Base-by-base conservation (phyloP, 2,797 vertebrate genomes). In the Avahi laniger region DNA sequence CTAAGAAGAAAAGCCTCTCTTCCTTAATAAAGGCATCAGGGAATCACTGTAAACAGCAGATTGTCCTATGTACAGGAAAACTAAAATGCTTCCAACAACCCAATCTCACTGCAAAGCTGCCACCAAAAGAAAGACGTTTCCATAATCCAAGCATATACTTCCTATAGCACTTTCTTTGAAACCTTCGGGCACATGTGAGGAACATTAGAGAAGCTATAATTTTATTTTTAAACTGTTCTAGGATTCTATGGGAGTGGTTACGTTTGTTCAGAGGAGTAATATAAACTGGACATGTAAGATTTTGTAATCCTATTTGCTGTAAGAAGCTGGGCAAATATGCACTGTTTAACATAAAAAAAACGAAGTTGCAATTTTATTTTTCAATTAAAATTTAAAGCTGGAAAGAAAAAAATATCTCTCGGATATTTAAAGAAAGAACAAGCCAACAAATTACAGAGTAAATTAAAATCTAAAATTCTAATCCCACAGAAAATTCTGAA, bases 301-400 rank as follows among this genome's bases (percentile, higher is more conserved):
- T 96, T 96, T 61, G 79, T 97, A 97, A 97, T 94, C 84, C 88
- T 63, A 85, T 97, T 96, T 92, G 84, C 95, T 96, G 35, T 52
- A 92, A 96, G 79, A 95, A 97, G 89, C 76, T 38, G 70, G 48
- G 91, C 93, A 94, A 3, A 90, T 89, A 92, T 35, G 11, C 30
- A 35, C 38, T 6, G 1, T 76, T 54, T 85, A 73, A 76, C 73
- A 84, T 93, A 89, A 57, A 26, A 52, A 52, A 54, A 30, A 89
- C 48, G 57, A 2, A 76, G 90, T 92, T 59, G 73, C 81, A 81
- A 92, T 93, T 96, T 38, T 65, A 52, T 87, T 97, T 92, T 94
- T 91, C 69, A 96, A 93, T 97, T 89, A 59, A 75, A 89, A 41
- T 84, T 92, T 87, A 92, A 94, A 87, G 50, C 54, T 48, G 28